Percentiles rank a stretch among this genome's conserved stretches.
Evolutionary conservation across 2,888 invertebrate genomes (phyloP).

Genomic region (Acleris emargana): DNA sequence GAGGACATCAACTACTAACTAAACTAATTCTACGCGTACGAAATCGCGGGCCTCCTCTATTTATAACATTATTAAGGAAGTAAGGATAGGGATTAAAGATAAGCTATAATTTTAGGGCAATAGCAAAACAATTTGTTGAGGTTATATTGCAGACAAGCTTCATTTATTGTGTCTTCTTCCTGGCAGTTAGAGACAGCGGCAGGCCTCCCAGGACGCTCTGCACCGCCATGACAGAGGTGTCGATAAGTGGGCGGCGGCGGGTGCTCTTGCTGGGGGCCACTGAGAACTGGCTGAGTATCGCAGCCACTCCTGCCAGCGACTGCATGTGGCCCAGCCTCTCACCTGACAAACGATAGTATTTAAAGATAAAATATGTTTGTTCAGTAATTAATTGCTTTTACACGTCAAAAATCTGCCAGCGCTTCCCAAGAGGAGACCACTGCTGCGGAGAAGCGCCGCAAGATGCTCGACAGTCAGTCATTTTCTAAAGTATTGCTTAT

Average conservation of each 20-base stretch:
- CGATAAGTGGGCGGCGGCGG: constrained; percentile 30
- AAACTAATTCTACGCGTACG: too few relatives aligned
- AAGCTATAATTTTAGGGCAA: too few relatives aligned
- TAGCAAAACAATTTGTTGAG: too few relatives aligned
- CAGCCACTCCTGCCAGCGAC: constrained; percentile 37
- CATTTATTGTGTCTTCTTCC: constrained; percentile 14
- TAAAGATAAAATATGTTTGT: too few relatives aligned
- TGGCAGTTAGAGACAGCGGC: constrained; percentile 33
- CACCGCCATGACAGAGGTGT: constrained; percentile 33
- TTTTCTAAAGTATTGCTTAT: neutral
- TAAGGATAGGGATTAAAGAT: too few relatives aligned
- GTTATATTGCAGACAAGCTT: neutral
- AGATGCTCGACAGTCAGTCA: too few relatives aligned
- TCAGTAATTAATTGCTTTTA: too few relatives aligned
- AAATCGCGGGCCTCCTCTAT: too few relatives aligned
- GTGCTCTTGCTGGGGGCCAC: constrained; percentile 26
- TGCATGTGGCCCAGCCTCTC: constrained; percentile 37
- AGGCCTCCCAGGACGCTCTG: constrained; percentile 39
- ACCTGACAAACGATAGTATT: constrained; percentile 26
- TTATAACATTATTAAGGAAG: too few relatives aligned
- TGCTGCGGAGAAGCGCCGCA: too few relatives aligned
- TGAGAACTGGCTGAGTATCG: constrained; percentile 26
- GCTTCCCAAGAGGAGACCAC: too few relatives aligned
- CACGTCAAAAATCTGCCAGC: too few relatives aligned
- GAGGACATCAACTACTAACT: fast-evolving